Base-by-base conservation (phyloP, 1,140 invertebrate genomes). In the Drosophila saltans region DNA sequence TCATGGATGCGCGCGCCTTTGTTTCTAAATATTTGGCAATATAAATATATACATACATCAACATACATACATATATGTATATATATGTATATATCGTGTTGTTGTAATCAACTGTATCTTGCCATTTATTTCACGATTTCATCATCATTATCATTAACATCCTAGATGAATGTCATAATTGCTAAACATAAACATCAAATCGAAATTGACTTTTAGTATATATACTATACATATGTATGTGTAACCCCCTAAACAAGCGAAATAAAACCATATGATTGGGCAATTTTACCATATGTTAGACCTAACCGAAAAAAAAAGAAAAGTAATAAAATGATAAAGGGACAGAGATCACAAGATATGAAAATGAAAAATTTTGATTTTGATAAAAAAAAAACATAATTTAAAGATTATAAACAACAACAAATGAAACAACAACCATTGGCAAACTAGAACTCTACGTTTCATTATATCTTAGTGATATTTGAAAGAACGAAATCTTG, bases 11-110 rank as follows among this genome's bases (percentile, higher is more conserved):
- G 74, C 28, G 64, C 16, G 74, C 28, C 48, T 70, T 83, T 80
- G 77, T 77, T 80, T 69, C 60, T 76, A 62, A 66, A 78, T 76
- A 80, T 88, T 86, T 69, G 67, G 83, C 69, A 86, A 86, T 85
- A 73, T 8, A 6, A 57, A 24, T 16, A 40, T 26, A 73, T 72
- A 65, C 65, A 33, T 48, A 52, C 48, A 41, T 21, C 21, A 16
- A 24, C 33, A 62, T 9, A 33, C 11, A 52, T 48, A 73, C 24
- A 21, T 21, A 43, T 3, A 36, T 43, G 26, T 39, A 16, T 24
- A 59, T 36, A 68, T 45, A 7, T 48, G 24, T 9, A 16, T 48
- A 7, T 21, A 52, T 26, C 26, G 2, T 52, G 45, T 52, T 52
- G 45, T 52, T 52, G 45, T 52, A 52, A 52, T 52, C 45, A 52